phyloP scores from a whole-genome alignment of 2,113 vertebrate genomes.

The Apodemus speciosus region DNA sequence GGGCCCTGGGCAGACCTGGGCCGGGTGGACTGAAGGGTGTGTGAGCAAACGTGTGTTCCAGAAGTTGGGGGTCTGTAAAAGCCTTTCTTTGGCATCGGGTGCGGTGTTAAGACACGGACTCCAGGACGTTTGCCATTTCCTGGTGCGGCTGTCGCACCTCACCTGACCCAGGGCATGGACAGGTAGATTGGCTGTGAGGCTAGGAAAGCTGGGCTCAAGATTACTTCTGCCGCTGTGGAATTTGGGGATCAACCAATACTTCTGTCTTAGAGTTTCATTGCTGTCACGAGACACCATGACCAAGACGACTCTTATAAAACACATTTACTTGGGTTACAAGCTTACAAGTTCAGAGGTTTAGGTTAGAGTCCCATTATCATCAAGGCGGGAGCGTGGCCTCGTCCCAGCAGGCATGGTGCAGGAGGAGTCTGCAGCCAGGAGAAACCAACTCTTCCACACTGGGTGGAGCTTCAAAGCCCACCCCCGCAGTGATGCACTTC shows the following conservation, averaged over 20 bases:
- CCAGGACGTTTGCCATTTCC: neutral
- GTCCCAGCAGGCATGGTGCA: no score
- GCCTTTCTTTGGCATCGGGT: neutral
- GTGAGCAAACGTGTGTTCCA: neutral
- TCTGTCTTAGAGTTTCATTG: neutral
- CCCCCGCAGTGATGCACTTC: no score
- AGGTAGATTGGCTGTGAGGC: neutral
- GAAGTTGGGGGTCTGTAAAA: neutral
- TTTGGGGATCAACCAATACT: neutral
- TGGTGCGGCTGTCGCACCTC: neutral
- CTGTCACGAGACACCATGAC: no score
- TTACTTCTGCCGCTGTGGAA: neutral
- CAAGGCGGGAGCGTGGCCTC: no score
- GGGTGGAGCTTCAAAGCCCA: no score
- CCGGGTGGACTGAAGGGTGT: neutral
- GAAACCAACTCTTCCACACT: no score
- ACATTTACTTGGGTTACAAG: no score
- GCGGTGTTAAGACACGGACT: neutral
- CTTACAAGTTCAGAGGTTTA: no score
- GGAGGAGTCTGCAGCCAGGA: no score
- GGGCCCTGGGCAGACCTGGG: neutral
- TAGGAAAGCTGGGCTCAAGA: neutral
- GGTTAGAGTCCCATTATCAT: no score
- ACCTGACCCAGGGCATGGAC: neutral
- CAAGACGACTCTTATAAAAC: no score